Evolutionary conservation across 2,113 vertebrate genomes (phyloP).

Genomic region (Urocitellus parryii): DNA sequence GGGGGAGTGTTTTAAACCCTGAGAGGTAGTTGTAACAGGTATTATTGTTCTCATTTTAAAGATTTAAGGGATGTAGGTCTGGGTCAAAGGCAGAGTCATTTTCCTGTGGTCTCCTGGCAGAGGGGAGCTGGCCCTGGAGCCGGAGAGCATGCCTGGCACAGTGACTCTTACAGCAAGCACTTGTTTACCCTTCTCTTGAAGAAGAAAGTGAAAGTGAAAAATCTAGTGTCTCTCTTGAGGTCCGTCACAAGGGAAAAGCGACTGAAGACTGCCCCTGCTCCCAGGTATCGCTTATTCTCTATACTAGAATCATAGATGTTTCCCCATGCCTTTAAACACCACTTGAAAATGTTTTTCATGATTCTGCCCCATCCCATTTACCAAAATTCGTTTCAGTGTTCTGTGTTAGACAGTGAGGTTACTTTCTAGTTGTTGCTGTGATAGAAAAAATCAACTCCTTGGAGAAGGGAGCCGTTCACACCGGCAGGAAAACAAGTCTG

Average conservation of each 20-base stretch:
- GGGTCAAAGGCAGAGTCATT: not conserved
- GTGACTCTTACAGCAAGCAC: not conserved
- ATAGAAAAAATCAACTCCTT: not conserved
- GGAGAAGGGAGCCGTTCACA: not conserved
- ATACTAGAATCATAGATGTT: not conserved
- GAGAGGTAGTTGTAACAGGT: not conserved
- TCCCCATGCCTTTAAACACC: not conserved
- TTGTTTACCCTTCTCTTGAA: not conserved
- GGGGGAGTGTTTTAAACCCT: not conserved
- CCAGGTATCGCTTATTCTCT: not conserved
- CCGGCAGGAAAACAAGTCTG: not conserved
- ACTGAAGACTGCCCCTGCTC: not conserved
- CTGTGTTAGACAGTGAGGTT: slow-evolving; percentile 36
- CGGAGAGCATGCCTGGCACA: not conserved
- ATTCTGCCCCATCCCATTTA: not conserved
- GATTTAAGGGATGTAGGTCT: not conserved
- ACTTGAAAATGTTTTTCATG: slow-evolving; percentile 8
- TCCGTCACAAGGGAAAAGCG: not conserved
- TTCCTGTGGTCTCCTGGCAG: not conserved
- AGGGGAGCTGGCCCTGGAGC: not conserved
- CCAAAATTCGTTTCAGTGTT: not conserved
- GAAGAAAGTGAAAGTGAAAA: not conserved
- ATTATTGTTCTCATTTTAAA: not conserved
- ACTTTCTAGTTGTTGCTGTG: slow-evolving; percentile 29
- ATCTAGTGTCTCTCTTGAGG: not conserved